Evolutionary conservation across 2,888 invertebrate genomes (phyloP).

Genomic region (Hypomecis atomaria): DNA sequence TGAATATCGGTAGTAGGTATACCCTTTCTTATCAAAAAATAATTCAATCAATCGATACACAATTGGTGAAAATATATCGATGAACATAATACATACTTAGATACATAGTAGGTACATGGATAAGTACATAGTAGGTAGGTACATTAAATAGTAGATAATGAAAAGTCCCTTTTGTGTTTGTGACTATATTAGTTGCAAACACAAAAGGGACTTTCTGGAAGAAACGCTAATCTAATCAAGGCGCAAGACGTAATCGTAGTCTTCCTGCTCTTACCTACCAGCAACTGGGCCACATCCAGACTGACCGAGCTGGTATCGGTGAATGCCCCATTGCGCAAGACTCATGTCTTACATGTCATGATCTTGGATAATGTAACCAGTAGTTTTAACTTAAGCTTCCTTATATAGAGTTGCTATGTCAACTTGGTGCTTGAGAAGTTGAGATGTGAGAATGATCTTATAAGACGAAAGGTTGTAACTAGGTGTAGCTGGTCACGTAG

Average conservation of each 20-base stretch:
- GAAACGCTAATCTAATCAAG: constrained; percentile 33
- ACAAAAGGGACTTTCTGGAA: constrained; percentile 9
- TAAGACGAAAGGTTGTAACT: no score
- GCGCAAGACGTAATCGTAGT: constrained; percentile 50
- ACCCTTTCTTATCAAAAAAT: no score
- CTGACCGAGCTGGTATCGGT: constrained; percentile 39
- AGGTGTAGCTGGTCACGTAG: no score
- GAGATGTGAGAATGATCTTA: background rate
- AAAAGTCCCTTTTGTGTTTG: no score
- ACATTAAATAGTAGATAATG: no score
- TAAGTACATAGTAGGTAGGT: no score
- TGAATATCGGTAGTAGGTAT: no score
- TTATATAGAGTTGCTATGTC: constrained; percentile 5
- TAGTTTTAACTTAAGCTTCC: constrained; percentile 4
- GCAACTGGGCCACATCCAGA: constrained; percentile 62
- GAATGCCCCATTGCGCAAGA: constrained; percentile 37
- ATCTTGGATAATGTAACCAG: constrained; percentile 5
- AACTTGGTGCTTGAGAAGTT: background rate
- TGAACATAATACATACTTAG: no score
- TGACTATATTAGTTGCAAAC: background rate
- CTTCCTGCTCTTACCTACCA: constrained; percentile 55
- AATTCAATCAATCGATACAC: no score
- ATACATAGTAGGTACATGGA: no score
- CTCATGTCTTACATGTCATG: constrained; percentile 19
- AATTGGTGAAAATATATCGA: no score